A percentile compares a stretch with the other conserved stretches of the same genome.
Conservation (phyloP, 2,888 invertebrate species). For the Dryocosmus kuriphilus region DNA sequence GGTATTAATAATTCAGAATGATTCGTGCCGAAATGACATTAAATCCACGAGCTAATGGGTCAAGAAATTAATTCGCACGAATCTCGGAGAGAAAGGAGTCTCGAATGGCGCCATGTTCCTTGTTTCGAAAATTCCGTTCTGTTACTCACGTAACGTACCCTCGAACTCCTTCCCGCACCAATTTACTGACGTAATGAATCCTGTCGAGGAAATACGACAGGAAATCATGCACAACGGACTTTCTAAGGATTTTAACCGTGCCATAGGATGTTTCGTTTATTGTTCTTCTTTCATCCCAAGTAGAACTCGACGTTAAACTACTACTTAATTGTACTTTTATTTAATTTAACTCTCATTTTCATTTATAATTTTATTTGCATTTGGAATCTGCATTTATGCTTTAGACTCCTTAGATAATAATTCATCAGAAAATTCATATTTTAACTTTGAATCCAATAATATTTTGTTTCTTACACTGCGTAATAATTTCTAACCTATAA, state of each 20-base stretch:
- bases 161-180: slow-evolving; percentile 22
- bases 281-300: slow-evolving; percentile 28
- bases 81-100: slow-evolving; percentile 31
- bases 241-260: slow-evolving; percentile 32
- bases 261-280: slow-evolving; percentile 36
- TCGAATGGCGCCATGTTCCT: slow-evolving; percentile 23
- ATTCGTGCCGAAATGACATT: background rate
- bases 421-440: background rate
- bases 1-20: background rate
- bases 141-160: slow-evolving; percentile 25
- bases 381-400: background rate
- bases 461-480: background rate
- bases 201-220: slow-evolving; percentile 29
- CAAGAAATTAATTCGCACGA: slow-evolving; percentile 28
- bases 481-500: too few species aligned
- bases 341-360: background rate
- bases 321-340: background rate
- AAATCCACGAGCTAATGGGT: slow-evolving; percentile 16
- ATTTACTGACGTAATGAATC: slow-evolving; percentile 40
- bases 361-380: background rate
- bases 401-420: background rate
- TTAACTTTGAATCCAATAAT: background rate
- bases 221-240: slow-evolving; percentile 30
- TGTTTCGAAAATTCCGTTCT: slow-evolving; percentile 23
- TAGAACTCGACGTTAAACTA: background rate